Conservation (phyloP, 2,113 vertebrate species). For the Centropus bengalensis region DNA sequence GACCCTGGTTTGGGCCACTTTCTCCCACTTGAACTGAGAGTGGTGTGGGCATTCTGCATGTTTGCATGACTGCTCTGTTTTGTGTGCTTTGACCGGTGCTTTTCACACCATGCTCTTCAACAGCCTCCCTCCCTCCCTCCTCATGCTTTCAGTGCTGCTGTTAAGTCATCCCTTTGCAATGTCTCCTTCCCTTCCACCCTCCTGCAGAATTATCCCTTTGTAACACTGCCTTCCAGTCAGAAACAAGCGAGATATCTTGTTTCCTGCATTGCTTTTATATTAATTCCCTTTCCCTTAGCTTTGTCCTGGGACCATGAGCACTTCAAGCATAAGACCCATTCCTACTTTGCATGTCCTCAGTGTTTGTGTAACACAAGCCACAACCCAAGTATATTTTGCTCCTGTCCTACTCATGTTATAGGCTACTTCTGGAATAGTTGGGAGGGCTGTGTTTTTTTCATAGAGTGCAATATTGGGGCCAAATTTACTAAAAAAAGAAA, state of each 20-base stretch:
- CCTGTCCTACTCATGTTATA: not conserved
- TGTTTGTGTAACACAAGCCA: not conserved
- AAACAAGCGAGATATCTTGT: not conserved
- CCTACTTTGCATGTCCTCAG: not conserved
- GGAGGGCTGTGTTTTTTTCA: not conserved
- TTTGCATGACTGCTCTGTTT: not conserved
- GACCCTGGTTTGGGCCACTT: not conserved
- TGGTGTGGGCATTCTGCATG: not conserved
- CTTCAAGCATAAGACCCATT: not conserved
- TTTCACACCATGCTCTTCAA: not conserved
- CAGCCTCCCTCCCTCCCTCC: not conserved
- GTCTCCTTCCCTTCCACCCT: not conserved
- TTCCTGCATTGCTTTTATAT: constrained; percentile 53
- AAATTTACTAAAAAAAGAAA: not conserved
- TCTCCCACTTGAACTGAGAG: not conserved
- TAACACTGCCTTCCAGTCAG: not conserved
- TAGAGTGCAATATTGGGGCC: not conserved
- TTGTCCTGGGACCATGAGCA: not conserved
- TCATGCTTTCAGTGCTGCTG: not conserved
- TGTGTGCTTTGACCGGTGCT: not conserved
- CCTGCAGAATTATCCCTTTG: not conserved
- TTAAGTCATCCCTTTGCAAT: not conserved
- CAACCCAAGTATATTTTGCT: not conserved
- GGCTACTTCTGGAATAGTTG: not conserved
- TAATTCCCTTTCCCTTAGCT: constrained; percentile 46